Evolutionary conservation across 2,113 vertebrate species (phyloP), one percentile per base, ranked within the genome.

Genomic region (Albula goreensis): DNA sequence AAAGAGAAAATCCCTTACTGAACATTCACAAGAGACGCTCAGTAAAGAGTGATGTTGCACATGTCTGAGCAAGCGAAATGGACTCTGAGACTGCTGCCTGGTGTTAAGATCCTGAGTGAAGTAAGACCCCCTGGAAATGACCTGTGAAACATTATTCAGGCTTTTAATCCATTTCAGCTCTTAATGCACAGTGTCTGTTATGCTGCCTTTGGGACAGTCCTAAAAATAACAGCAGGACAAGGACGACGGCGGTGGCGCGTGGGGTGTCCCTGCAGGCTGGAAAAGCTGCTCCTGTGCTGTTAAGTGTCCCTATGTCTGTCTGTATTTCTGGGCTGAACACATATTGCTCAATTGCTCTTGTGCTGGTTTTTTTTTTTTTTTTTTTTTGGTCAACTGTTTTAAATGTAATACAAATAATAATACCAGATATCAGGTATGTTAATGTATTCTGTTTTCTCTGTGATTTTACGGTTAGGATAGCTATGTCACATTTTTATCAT

Each of bases 41-140:
- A 84, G 81, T 86, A 85, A 86, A 81, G 87, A 79, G 87, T 83
- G 84, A 85, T 84, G 60, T 86, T 86, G 83, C 70, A 31, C 22
- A 31, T 74, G 22, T 74, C 70, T 74, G 70, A 22, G 31, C n/a
- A 31, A 31, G n/a, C 31, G 31, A 31, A 74, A 74, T 74, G 22
- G 22, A 79, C 25, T 79, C 31, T n/a, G 83, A 15, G 50, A 53
- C 41, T 41, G 13, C 4, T 22, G 31, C 74, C n/a, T 31, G 57
- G 8, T 12, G 57, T 41, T 10, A 9, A 2, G 50, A 31, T 11
- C 11, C 41, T 66, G n/a, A 56, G 31, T 10, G 25, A 86, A 48
- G 19, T 11, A 74, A 53, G 82, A 9, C 50, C 85, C 60, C 50
- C 60, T 82, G 50, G 80, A 82, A 86, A 53, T 77, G 49, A 63